These are phyloP conservation scores for Apamea epomidion DNA, from an alignment of 2,888 invertebrate genomes.

Conservation along the genomic window DNA sequence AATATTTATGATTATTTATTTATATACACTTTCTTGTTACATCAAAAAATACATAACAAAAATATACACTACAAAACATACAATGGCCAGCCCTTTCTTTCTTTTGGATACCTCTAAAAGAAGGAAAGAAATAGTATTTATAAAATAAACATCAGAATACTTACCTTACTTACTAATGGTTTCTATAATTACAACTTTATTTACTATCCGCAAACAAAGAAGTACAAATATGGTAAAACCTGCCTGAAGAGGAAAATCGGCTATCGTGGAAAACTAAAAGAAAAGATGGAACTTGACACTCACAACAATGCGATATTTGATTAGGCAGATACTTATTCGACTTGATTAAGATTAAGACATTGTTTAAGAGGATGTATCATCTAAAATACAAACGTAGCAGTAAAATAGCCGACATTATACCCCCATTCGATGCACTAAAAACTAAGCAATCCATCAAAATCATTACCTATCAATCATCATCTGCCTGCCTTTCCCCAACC, in stretches of 20 bases:
- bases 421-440: slow-evolving; percentile 23
- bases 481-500: not conserved
- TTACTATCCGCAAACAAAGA: slow-evolving; percentile 23
- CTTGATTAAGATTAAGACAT: slow-evolving; percentile 28
- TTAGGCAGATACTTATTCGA: slow-evolving; percentile 11
- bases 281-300: slow-evolving; percentile 2
- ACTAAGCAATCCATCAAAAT: slow-evolving; percentile 16
- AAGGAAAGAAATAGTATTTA: no score
- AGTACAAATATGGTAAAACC: not conserved
- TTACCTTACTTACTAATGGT: not conserved
- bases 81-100: no score
- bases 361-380: not conserved
- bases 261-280: not conserved
- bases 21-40: no score
- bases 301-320: not conserved
- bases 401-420: not conserved
- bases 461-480: not conserved
- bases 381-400: slow-evolving; percentile 16
- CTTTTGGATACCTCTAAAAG: not conserved
- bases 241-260: not conserved
- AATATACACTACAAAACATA: no score
- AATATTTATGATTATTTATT: no score
- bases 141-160: not conserved
- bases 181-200: slow-evolving; percentile 20
- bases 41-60: no score